A percentile compares a stretch with the other conserved stretches of the same genome.
Evolutionary conservation across 2,113 vertebrate genomes (phyloP).

Genomic region (Damaliscus lunatus): DNA sequence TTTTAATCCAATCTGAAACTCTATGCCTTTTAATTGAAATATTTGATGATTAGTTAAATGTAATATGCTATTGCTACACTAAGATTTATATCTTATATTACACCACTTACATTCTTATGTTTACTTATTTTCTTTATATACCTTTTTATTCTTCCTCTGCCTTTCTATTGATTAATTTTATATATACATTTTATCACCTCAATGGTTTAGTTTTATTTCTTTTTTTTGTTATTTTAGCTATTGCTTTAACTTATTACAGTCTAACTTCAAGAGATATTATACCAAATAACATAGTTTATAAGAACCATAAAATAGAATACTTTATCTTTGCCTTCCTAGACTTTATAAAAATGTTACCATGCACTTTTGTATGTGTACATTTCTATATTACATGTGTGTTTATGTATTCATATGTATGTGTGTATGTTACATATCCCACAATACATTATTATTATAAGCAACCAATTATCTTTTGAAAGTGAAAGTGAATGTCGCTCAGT

Average conservation of each 20-base stretch:
- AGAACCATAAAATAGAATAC: not conserved
- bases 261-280: not conserved
- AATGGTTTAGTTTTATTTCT: not conserved
- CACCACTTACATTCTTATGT: not conserved
- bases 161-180: not conserved
- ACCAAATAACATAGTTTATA: not conserved
- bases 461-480: not conserved
- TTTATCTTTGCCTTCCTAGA: not conserved
- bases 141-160: not conserved
- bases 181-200: not conserved
- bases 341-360: not conserved
- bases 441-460: not conserved
- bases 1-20: not conserved
- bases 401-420: not conserved
- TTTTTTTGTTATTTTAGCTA: not conserved
- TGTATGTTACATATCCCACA: not conserved
- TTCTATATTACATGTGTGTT: not conserved
- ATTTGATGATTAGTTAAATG: not conserved
- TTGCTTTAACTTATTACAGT: not conserved
- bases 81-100: not conserved
- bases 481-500: not conserved
- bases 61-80: not conserved
- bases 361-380: not conserved
- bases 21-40: not conserved
- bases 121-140: not conserved